Conservation (phyloP, 2,888 invertebrate species). For the Eristalis intricaria region DNA sequence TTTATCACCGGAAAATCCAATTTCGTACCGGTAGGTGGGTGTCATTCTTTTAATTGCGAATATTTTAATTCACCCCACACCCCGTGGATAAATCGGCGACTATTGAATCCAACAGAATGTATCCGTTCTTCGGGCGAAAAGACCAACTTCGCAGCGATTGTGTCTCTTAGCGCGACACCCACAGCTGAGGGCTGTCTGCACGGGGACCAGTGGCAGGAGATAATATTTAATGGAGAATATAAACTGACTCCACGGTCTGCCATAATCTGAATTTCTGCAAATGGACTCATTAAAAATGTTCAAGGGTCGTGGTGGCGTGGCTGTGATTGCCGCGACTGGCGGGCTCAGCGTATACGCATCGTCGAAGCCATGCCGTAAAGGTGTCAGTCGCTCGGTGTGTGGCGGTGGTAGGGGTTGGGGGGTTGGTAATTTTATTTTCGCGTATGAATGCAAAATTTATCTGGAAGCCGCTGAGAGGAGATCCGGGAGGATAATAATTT, state of each 20-base stretch:
- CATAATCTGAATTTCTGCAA: constrained; percentile 56
- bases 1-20: constrained; percentile 53
- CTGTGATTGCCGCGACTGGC: neutral
- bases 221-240: constrained; percentile 61
- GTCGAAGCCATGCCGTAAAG: constrained; percentile 6
- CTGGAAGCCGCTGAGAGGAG: constrained; percentile 26
- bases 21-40: constrained; percentile 28
- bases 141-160: constrained; percentile 29
- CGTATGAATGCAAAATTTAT: constrained; percentile 40
- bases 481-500: constrained; percentile 37
- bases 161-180: constrained; percentile 3
- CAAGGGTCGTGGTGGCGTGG: constrained; percentile 33
- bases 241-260: constrained; percentile 49
- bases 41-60: constrained; percentile 47
- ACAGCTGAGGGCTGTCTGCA: neutral
- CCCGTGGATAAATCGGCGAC: neutral
- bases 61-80: constrained; percentile 32
- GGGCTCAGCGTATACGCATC: constrained; percentile 9
- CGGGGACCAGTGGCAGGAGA: neutral
- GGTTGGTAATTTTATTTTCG: constrained; percentile 19
- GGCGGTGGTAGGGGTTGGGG: no score
- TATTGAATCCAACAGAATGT: constrained; percentile 43
- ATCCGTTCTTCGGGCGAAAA: constrained; percentile 22
- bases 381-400: neutral
- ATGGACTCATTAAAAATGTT: constrained; percentile 63